Evolutionary conservation across 1,140 invertebrate species (phyloP).

Genomic region (Stenopsyche tienmushanensis): DNA sequence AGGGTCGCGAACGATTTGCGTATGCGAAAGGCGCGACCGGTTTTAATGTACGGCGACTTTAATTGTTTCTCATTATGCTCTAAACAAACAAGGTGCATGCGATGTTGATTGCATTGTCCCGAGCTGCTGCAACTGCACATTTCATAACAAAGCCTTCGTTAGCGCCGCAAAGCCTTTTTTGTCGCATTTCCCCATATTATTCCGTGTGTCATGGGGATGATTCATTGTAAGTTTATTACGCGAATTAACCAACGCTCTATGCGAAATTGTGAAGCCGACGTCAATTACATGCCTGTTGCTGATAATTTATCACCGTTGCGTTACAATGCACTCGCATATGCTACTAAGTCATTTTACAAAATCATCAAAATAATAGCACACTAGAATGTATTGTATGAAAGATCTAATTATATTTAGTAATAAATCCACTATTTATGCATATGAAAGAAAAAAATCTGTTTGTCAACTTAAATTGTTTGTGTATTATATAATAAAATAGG

Average conservation of each 20-base stretch:
- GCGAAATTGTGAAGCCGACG: background rate
- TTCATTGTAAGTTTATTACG: conserved; percentile 1
- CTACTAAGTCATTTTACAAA: background rate
- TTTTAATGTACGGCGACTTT: background rate
- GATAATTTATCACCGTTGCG: background rate
- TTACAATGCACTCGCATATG: background rate
- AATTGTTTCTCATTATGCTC: conserved; percentile 27
- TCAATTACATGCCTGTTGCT: conserved; percentile 16
- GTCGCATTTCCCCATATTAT: conserved; percentile 11
- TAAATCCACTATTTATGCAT: no score
- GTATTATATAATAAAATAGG: no score
- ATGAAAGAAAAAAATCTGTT: no score
- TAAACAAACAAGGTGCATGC: conserved; percentile 29
- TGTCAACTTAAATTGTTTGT: no score
- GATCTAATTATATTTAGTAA: no score
- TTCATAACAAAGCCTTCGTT: conserved; percentile 38
- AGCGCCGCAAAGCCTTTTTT: conserved; percentile 21
- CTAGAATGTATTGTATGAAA: no score
- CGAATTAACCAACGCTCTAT: conserved; percentile 1
- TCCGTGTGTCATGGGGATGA: no score
- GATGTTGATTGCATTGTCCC: conserved; percentile 30
- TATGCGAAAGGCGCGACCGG: no score
- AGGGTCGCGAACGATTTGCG: no score
- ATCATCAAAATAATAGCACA: no score
- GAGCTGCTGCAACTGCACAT: conserved; percentile 21